Conservation (phyloP, 2,113 vertebrate species). For the Craseonycteris thonglongyai region DNA sequence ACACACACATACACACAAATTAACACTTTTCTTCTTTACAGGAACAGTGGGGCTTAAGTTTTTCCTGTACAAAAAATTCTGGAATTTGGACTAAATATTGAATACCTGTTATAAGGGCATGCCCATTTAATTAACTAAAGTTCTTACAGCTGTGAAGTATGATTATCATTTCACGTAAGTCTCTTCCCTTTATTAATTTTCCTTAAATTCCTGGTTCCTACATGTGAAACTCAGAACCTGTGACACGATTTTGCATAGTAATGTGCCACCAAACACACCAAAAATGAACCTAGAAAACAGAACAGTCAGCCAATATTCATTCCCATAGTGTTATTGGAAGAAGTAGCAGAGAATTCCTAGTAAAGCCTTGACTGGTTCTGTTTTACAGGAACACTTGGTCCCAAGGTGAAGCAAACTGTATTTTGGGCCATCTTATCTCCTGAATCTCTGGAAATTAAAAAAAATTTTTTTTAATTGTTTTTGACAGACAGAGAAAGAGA, state of each 20-base stretch:
- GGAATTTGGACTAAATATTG: not conserved
- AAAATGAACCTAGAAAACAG: not conserved
- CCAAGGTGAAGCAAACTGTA: not conserved
- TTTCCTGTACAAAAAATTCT: not conserved
- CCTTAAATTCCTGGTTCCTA: not conserved
- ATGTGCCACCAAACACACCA: not conserved
- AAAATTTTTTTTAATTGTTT: too few relatives aligned
- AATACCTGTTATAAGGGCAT: not conserved
- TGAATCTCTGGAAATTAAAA: not conserved
- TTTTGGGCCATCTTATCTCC: not conserved
- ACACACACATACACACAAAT: not conserved
- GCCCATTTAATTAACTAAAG: not conserved
- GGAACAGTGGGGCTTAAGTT: not conserved
- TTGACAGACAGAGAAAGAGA: too few relatives aligned
- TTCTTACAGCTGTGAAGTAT: not conserved
- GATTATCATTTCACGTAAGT: not conserved
- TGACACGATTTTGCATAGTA: not conserved
- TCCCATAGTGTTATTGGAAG: not conserved
- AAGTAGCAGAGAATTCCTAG: not conserved
- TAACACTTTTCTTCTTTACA: conserved; percentile 16
- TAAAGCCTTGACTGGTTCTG: not conserved
- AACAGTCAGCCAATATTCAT: not conserved
- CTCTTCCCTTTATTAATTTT: not conserved
- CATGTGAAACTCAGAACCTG: not conserved
- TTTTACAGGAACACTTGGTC: not conserved